Evolutionary conservation across 2,888 invertebrate species (phyloP).

Genomic region (Mesoligia furuncula): DNA sequence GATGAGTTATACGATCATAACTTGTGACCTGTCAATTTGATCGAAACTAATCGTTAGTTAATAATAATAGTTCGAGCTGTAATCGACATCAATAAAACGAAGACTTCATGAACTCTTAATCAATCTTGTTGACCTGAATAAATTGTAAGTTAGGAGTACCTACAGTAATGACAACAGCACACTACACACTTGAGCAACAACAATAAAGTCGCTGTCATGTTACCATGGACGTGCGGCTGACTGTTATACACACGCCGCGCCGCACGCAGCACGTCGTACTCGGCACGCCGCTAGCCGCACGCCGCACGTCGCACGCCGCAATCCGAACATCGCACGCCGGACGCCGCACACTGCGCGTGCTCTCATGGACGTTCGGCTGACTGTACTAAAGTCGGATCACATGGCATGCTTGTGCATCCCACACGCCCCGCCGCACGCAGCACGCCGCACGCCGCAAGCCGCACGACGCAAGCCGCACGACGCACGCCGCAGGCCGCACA

Average conservation of each 20-base stretch:
- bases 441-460: not conserved
- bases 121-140: constrained; percentile 54
- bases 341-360: constrained; percentile 17
- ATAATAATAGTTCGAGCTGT: constrained; percentile 27
- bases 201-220: not conserved
- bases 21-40: constrained; percentile 36
- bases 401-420: constrained; percentile 37
- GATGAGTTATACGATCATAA: constrained; percentile 11
- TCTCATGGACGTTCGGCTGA: too few species aligned
- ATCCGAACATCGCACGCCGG: not conserved
- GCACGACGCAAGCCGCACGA: too few species aligned
- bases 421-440: not conserved
- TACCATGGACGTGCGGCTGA: not conserved
- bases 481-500: constrained; percentile 6
- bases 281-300: too few species aligned
- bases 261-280: too few species aligned
- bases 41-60: constrained; percentile 29
- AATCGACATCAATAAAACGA: constrained; percentile 35
- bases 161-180: not conserved
- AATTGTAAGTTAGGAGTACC: constrained; percentile 27
- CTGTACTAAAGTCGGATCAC: not conserved
- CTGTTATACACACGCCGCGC: constrained; percentile 11
- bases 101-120: constrained; percentile 46
- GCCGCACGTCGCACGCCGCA: not conserved
- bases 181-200: not conserved